Conservation (phyloP, 2,113 vertebrate genomes). For the Corvus cornix region DNA sequence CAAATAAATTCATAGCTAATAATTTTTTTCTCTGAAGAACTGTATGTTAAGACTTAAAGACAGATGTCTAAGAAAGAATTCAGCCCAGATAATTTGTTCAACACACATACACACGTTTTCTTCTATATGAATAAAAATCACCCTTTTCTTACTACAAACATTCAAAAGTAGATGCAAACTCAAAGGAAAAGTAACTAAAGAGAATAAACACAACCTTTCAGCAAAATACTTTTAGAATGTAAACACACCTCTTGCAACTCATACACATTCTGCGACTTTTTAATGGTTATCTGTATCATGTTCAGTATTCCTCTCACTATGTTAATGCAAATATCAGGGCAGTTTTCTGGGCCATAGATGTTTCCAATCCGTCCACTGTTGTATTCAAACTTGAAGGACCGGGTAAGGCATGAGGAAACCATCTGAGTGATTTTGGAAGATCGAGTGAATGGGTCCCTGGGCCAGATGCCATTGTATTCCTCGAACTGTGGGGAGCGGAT, state of each 20-base stretch:
- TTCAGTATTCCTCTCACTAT: slow-evolving; percentile 78
- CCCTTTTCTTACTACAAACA: not conserved
- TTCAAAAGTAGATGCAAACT: not conserved
- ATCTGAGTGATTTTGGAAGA: slow-evolving; percentile 70
- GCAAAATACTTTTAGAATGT: not conserved
- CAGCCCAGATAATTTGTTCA: not conserved
- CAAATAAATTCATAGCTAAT: not conserved
- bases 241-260: slow-evolving; percentile 78
- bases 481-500: slow-evolving; percentile 63
- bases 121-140: not conserved
- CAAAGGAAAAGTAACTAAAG: not conserved
- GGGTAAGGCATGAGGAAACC: slow-evolving; percentile 57
- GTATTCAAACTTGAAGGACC: slow-evolving; percentile 80
- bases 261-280: slow-evolving; percentile 80
- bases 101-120: not conserved
- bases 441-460: slow-evolving; percentile 62
- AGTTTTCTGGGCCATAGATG: slow-evolving; percentile 70
- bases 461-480: slow-evolving; percentile 78
- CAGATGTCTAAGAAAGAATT: not conserved
- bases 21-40: not conserved
- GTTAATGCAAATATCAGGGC: slow-evolving; percentile 72
- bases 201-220: not conserved
- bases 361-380: slow-evolving; percentile 70
- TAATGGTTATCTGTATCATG: slow-evolving; percentile 76
- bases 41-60: not conserved